These are phyloP conservation scores for Steromphala cineraria DNA, from an alignment of 2,888 invertebrate genomes.

Conservation along the genomic window DNA sequence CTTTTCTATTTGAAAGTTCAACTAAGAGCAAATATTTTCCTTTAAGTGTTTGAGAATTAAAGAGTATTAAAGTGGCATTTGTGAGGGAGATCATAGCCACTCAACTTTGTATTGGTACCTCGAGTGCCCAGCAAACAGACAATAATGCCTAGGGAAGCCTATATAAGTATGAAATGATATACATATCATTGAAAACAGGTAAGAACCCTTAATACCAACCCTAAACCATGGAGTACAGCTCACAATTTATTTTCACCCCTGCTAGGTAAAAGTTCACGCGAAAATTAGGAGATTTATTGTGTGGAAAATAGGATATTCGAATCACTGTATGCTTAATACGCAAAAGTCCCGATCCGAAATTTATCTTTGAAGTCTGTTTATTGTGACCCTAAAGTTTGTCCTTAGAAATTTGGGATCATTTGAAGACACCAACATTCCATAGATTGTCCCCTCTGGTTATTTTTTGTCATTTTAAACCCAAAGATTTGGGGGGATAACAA, in stretches of 20 bases:
- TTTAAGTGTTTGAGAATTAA: no score
- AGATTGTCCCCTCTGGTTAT: background rate
- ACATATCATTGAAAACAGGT: background rate
- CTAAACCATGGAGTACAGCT: no score
- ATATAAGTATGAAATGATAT: background rate
- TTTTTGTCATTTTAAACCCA: slow-evolving; percentile 3
- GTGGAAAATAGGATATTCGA: background rate
- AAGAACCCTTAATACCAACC: background rate
- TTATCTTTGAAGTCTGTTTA: slow-evolving; percentile 5
- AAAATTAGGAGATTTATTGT: background rate
- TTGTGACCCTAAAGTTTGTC: background rate
- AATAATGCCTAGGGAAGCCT: background rate
- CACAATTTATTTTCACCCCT: background rate
- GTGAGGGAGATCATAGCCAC: no score
- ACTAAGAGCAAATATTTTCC: no score
- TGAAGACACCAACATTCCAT: background rate
- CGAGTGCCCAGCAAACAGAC: background rate
- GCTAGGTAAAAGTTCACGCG: background rate
- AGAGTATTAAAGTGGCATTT: no score
- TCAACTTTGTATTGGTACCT: no score
- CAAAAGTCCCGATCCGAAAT: background rate
- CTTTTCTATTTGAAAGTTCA: no score
- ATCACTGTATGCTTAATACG: background rate
- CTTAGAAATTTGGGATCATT: background rate
- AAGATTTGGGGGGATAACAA: background rate